Percentiles rank a stretch among this genome's conserved stretches.
Conservation (phyloP, 2,888 invertebrate genomes). For the Scaptomyza cyrtandrae region DNA sequence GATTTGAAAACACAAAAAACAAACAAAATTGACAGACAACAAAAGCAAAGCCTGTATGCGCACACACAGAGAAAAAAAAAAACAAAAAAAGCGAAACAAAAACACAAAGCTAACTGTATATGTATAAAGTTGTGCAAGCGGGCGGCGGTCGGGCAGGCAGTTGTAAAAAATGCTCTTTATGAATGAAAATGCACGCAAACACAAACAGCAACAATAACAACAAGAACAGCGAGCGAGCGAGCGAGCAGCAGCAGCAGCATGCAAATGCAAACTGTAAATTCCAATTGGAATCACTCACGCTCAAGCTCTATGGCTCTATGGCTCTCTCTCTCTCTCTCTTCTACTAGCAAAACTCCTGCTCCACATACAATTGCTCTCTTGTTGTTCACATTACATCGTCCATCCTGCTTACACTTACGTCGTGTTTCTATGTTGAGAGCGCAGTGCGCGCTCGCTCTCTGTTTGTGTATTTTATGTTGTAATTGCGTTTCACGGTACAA, state of each 20-base stretch:
- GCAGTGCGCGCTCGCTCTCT: slow-evolving; percentile 47
- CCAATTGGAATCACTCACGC: slow-evolving; percentile 31
- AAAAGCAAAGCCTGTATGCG: not conserved
- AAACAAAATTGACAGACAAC: slow-evolving; percentile 4
- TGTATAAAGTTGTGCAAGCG: not conserved
- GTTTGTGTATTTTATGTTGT: slow-evolving; percentile 77
- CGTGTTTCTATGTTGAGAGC: slow-evolving; percentile 22
- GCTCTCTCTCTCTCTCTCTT: not conserved
- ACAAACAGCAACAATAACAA: slow-evolving; percentile 27
- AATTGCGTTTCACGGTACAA: slow-evolving; percentile 79
- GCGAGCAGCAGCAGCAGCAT: slow-evolving; percentile 15
- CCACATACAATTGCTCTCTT: slow-evolving; percentile 12
- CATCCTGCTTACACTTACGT: slow-evolving; percentile 32
- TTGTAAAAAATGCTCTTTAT: slow-evolving; percentile 64
- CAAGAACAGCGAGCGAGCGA: too few relatives aligned
- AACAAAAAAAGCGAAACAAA: too few relatives aligned
- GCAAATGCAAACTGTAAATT: slow-evolving; percentile 58
- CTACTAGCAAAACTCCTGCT: slow-evolving; percentile 13
- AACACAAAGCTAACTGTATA: slow-evolving; percentile 32
- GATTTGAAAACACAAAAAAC: not conserved
- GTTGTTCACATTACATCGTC: not conserved
- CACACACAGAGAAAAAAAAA: not conserved
- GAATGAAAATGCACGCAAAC: slow-evolving; percentile 70
- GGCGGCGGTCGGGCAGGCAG: slow-evolving; percentile 5
- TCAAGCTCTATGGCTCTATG: slow-evolving; percentile 12